These are phyloP conservation scores for Hydrotaea cyrtoneurina DNA, from an alignment of 2,888 invertebrate genomes.

Conservation along the genomic window DNA sequence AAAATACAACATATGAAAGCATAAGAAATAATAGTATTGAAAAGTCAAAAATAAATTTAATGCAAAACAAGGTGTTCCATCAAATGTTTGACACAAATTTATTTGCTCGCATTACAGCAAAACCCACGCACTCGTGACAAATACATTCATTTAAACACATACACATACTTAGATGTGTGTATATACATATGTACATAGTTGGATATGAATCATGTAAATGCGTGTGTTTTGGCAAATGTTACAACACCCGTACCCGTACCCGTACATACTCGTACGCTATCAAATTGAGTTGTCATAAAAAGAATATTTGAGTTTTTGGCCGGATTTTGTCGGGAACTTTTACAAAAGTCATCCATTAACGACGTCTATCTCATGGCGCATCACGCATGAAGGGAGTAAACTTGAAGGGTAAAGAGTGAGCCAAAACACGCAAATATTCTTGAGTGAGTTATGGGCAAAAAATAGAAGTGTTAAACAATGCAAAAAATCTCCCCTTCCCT, in stretches of 20 bases:
- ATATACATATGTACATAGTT: background rate
- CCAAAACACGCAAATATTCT: slow-evolving; percentile 2
- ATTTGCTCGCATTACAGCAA: slow-evolving; percentile 18
- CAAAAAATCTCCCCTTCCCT: background rate
- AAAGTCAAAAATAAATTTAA: slow-evolving; percentile 46
- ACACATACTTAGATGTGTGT: background rate
- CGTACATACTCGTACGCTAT: background rate
- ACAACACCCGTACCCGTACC: background rate
- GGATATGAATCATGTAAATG: background rate
- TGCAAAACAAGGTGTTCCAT: slow-evolving; percentile 47
- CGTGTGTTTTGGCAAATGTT: slow-evolving; percentile 6
- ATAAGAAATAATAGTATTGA: background rate
- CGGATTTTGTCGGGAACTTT: slow-evolving; percentile 34
- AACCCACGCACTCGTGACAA: slow-evolving; percentile 1
- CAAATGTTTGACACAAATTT: slow-evolving; percentile 48
- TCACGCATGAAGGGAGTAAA: background rate
- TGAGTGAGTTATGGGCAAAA: background rate
- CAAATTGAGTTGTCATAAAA: slow-evolving; percentile 62
- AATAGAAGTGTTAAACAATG: background rate
- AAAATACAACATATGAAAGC: background rate
- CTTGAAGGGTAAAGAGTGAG: background rate
- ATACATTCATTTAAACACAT: background rate
- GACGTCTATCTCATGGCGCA: background rate
- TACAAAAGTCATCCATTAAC: slow-evolving; percentile 5
- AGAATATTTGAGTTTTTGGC: slow-evolving; percentile 47